Evolutionary conservation across 2,113 vertebrate genomes (phyloP), one percentile per base, ranked within the genome.

Genomic region (Athene cunicularia): DNA sequence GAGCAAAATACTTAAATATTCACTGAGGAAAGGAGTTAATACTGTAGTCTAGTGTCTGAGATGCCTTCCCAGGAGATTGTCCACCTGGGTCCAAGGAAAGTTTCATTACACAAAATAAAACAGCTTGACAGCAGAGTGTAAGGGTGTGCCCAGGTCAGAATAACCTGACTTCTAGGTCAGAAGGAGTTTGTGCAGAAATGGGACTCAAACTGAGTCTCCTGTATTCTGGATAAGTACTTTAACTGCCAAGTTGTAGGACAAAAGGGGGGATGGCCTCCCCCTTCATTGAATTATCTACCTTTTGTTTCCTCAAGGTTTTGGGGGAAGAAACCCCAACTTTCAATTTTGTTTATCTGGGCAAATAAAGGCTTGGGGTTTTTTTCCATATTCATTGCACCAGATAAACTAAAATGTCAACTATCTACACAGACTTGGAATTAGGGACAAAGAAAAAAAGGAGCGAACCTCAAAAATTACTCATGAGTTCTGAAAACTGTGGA

Each of bases 321-420:
- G 2, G 9, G 17, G 2, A 22, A 56, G 56, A 52, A 3, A 11
- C 14, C 0, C 2, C 15, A 49, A 35, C 22, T 75, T 87, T 67
- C 27, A 24, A 11, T 45, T 8, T 70, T 24, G 19, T 70, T 84
- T 80, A 77, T 30, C 32, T 88, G 33, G 86, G 17, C 1, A 1
- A 86, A 85, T 6, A 68, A 24, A 72, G 11, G 28, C 58, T n/a
- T 75, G 4, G 43, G 3, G 37, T 1, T 23, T 73, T 76, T 58
- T 39, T 53, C 22, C 17, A 43, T 20, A 15, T 30, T 68, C 16
- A 27, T 35, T 59, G 20, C 43, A 76, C 6, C 28, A 80, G 19
- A 19, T 33, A 86, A 91, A 84, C 17, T 47, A 15, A 83, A 84
- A 11, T 19, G 8, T 15, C 16, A 28, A 14, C 13, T 59, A 3